Base-by-base conservation (phyloP, 2,888 invertebrate species). In the Rhopalosiphum nymphaeae region DNA sequence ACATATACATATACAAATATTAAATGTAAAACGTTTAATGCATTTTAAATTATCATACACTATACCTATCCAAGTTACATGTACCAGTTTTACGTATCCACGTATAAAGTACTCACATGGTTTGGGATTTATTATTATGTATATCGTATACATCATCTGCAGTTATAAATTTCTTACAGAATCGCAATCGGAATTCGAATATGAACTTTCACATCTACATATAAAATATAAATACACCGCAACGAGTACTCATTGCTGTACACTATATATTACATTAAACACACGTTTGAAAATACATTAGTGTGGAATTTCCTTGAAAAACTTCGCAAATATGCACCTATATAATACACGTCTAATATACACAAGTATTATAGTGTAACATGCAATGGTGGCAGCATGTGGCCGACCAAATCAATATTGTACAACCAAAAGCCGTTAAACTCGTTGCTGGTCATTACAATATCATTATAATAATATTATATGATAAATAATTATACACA, bases 191-290 rank as follows among this genome's bases (percentile, higher is more conserved):
- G 61, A 67, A 67, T 61, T 67, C 44, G 29, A 61, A 61, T 29
- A 90, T 67, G 36, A 67, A 90, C 90, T 90, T 90, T 90, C 90
- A 90, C 90, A 90, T 90, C n/a, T 46, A 67, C 44, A 90, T 67
- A 67, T 78, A 78, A 25, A 26, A 46, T n/a, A 90, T 78, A 78
- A 78, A 78, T 36, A 21, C 78, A 42, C 16, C 16, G 16, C 44
- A 29, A n/a, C n/a, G 29, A 11, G 25, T 61, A 44, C 29, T 44
- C 44, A 13, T 56, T 84, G 10, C 42, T 7, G 21, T 84, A 36
- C 16, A 10, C 26, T 9, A 42, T 56, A 42, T 42, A 56, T 42
- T 42, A 16, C 46, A 67, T 25, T 10, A 89, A 44, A 90, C 36
- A 88, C 42, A 11, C 46, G n/a, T 61, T 61, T 26, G 29, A 89